Evolutionary conservation across 2,113 vertebrate species (phyloP).

Genomic region (Procapra przewalskii): DNA sequence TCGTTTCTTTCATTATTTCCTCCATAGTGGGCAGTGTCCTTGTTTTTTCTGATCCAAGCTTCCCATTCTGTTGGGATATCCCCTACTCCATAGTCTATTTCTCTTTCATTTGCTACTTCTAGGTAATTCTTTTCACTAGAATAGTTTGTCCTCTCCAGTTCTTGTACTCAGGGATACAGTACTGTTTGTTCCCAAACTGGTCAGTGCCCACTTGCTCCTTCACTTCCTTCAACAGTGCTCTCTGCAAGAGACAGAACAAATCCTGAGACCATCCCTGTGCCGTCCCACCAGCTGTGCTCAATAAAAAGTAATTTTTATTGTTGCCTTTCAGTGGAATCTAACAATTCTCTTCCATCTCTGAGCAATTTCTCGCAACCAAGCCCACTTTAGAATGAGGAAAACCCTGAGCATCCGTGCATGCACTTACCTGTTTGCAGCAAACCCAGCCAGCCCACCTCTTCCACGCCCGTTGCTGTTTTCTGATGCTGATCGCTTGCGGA

Average conservation of each 20-base stretch:
- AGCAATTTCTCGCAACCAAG: neutral
- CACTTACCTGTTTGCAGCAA: neutral
- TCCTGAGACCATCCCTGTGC: constrained; percentile 44
- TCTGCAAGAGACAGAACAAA: constrained; percentile 67
- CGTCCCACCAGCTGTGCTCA: fast-evolving
- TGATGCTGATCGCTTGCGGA: neutral
- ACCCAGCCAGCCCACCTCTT: neutral
- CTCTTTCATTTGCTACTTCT: neutral
- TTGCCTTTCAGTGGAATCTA: neutral
- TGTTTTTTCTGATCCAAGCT: neutral
- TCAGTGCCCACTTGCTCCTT: constrained; percentile 90
- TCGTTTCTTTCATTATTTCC: constrained; percentile 89
- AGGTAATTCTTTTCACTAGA: neutral
- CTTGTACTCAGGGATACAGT: constrained; percentile 85
- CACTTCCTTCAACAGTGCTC: constrained; percentile 79
- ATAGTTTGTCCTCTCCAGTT: constrained; percentile 83
- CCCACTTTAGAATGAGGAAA: neutral
- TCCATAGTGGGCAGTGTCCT: constrained; percentile 54
- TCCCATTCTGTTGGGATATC: neutral
- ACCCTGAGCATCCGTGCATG: neutral
- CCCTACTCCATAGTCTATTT: neutral
- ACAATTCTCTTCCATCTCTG: neutral
- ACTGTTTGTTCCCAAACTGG: constrained; percentile 92
- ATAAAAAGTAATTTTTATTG: neutral
- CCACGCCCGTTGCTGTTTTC: fast-evolving